Conservation (phyloP, 2,113 vertebrate genomes). For the Centropristis striata region DNA sequence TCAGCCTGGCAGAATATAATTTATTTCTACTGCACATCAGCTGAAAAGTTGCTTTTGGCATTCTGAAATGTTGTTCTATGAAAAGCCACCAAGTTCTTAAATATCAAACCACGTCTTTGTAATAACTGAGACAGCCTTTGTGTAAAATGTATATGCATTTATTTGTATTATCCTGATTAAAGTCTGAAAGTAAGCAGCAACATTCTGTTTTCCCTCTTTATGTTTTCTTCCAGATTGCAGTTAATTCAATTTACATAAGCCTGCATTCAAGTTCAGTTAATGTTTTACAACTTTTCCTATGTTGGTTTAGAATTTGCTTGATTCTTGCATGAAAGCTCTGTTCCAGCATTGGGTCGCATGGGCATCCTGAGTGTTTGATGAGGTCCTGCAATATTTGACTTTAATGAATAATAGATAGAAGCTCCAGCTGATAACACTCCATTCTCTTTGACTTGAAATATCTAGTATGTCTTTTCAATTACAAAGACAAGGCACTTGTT, state of each 20-base stretch:
- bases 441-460: conserved; percentile 36
- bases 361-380: not conserved
- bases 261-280: not conserved
- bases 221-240: not conserved
- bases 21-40: not conserved
- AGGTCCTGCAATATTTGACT: conserved; percentile 49
- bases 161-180: not conserved
- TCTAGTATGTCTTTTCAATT: conserved; percentile 21
- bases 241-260: not conserved
- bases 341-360: not conserved
- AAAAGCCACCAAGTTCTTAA: not conserved
- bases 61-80: not conserved
- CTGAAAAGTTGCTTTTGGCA: not conserved
- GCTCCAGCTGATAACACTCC: not conserved
- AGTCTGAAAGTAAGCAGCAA: not conserved
- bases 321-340: not conserved
- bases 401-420: conserved; percentile 43
- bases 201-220: not conserved
- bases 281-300: not conserved
- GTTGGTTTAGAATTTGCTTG: not conserved
- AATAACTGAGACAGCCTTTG: not conserved
- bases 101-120: not conserved
- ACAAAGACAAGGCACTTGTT: conserved; percentile 17
- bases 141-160: not conserved
- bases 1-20: not conserved